Evolutionary conservation across 64 coral and sea anemone species (phyloP).

Genomic region (Porites australiensis): DNA sequence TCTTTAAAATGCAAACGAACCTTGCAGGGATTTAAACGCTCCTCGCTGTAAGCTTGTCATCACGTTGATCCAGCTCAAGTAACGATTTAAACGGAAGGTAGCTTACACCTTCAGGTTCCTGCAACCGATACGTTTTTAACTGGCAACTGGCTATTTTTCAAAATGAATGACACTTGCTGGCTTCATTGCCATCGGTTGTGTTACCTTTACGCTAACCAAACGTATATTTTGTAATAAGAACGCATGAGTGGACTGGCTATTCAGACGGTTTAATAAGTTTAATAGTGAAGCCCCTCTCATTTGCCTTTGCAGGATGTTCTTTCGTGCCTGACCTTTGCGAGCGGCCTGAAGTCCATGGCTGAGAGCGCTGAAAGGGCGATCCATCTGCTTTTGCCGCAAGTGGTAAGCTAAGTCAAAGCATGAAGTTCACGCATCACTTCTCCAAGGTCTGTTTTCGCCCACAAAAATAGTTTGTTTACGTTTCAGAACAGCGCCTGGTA

Average conservation of each 20-base stretch:
- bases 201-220: neutral
- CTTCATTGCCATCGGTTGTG: neutral
- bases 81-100: neutral
- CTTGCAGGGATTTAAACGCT: neutral
- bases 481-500: neutral
- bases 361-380: slow-evolving; percentile 40
- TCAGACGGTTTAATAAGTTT: neutral
- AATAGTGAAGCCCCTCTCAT: slow-evolving; percentile 6
- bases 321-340: slow-evolving; percentile 47
- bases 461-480: slow-evolving; percentile 29
- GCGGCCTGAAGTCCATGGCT: slow-evolving; percentile 23
- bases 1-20: neutral
- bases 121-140: neutral
- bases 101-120: neutral
- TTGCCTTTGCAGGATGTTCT: slow-evolving; percentile 30
- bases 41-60: neutral
- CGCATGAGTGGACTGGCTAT: neutral
- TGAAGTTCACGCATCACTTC: neutral
- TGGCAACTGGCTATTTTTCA: slow-evolving; percentile 8
- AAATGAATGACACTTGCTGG: neutral
- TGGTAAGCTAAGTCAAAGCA: slow-evolving; percentile 24
- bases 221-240: too few species aligned
- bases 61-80: neutral
- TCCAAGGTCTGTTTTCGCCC: neutral
- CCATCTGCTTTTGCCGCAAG: slow-evolving; percentile 41